phyloP scores from a whole-genome alignment of 2,888 invertebrate species.

The Euspilapteryx auroguttella region DNA sequence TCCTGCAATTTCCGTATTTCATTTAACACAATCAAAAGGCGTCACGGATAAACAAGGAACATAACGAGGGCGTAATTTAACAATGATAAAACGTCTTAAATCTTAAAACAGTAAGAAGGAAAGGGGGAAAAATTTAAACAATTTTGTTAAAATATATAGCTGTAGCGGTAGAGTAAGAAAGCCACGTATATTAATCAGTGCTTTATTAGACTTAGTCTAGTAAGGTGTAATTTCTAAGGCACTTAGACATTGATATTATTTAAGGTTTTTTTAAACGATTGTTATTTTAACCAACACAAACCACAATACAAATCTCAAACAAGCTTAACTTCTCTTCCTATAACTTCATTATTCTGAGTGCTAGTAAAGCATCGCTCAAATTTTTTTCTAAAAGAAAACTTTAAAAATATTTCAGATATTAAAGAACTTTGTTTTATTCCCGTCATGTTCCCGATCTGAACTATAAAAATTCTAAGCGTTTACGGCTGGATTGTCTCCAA shows the following conservation, averaged over 20 bases:
- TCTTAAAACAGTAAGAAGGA: conserved; percentile 24
- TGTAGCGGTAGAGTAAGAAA: no score
- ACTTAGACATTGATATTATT: no score
- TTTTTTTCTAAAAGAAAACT: conserved; percentile 6
- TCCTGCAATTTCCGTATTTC: background rate
- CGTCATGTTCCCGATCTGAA: conserved; percentile 16
- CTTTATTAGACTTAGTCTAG: no score
- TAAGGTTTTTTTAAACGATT: no score
- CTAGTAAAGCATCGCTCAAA: no score
- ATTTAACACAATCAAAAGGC: background rate
- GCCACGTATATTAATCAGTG: no score
- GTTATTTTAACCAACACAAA: no score
- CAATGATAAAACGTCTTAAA: conserved; percentile 21
- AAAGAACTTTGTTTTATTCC: conserved; percentile 27
- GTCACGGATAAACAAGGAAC: conserved; percentile 3
- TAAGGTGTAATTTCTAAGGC: no score
- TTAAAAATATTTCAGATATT: conserved; percentile 19
- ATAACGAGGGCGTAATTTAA: conserved; percentile 10
- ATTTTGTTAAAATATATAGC: no score
- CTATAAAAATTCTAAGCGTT: conserved; percentile 32
- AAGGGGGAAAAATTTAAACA: conserved; percentile 19
- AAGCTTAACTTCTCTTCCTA: no score
- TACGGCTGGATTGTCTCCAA: conserved; percentile 26
- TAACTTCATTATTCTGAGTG: no score
- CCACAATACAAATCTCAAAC: no score